Evolutionary conservation across 2,888 invertebrate species (phyloP).

Genomic region (Drepanosiphum platanoidis): DNA sequence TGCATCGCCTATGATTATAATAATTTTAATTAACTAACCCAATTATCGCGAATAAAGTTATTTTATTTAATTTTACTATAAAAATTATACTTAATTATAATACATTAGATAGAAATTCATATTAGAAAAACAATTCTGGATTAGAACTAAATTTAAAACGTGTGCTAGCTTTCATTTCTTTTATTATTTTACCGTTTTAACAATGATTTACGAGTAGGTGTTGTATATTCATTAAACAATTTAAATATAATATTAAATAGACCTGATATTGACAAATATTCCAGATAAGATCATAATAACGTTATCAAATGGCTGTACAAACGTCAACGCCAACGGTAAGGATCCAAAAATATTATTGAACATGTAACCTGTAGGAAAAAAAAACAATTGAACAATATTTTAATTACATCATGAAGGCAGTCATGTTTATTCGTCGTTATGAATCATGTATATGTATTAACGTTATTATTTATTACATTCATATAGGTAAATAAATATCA

Average conservation of each 20-base stretch:
- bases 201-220: neutral
- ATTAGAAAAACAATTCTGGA: neutral
- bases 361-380: slow-evolving; percentile 74
- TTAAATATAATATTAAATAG: neutral
- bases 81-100: neutral
- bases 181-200: too few species aligned
- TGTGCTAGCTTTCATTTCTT: too few species aligned
- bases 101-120: neutral
- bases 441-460: neutral
- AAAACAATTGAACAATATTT: slow-evolving; percentile 64
- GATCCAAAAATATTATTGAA: slow-evolving; percentile 78
- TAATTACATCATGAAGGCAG: too few species aligned
- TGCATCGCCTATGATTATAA: too few species aligned
- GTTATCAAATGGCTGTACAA: slow-evolving; percentile 86
- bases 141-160: neutral
- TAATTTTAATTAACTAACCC: too few species aligned
- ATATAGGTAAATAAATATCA: neutral
- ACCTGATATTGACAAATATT: slow-evolving; percentile 84
- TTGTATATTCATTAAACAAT: neutral
- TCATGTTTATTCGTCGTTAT: neutral
- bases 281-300: slow-evolving; percentile 88
- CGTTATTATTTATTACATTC: neutral
- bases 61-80: too few species aligned
- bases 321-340: slow-evolving; percentile 82
- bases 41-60: neutral